Evolutionary conservation across 2,888 invertebrate species (phyloP), one percentile per base, ranked within the genome.

Genomic region (Megaustenia siamemsis): DNA sequence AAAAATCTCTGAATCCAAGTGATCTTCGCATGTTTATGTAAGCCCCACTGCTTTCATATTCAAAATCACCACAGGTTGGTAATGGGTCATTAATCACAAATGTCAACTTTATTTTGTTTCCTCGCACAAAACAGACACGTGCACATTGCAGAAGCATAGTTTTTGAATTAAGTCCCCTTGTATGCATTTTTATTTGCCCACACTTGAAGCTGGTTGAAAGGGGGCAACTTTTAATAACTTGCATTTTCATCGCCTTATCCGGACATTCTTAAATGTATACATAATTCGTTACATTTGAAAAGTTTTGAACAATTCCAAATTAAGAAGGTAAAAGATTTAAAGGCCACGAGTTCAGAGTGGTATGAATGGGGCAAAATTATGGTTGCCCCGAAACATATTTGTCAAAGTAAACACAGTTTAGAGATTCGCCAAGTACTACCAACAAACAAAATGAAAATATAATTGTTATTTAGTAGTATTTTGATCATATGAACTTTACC

Each of bases 51-150:
- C 71, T 73, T 73, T 73, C 28, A n/a, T 73, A n/a, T 45, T 10
- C 71, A 73, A n/a, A n/a, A 45, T 73, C n/a, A 28, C 45, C 28
- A 73, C 71, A 28, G 71, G 45, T 73, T 45, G 45, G 6, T 73
- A 45, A 43, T 73, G 71, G 71, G 45, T 73, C 43, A 45, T 73
- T 73, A 45, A 35, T 35, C 35, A 12, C 1, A 5, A 68, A 73
- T 45, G 71, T 73, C 71, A 73, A 28, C 71, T 73, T 10, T 15
- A 15, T n/a, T 43, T 45, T 45, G 45, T 73, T 43, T 21, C 12
- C 45, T 12, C 4, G 4, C 69, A 15, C 35, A 18, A 68, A n/a
- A 60, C 60, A 60, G 3, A 28, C n/a, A 21, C 21, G 60, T 60
- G 28, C 24, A 60, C 12, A 60, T 28, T 60, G 5, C 28, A 60